Percentiles rank a stretch among this genome's conserved stretches.
phyloP scores from a whole-genome alignment of 2,797 vertebrate genomes.

The Enteromius treurensis region DNA sequence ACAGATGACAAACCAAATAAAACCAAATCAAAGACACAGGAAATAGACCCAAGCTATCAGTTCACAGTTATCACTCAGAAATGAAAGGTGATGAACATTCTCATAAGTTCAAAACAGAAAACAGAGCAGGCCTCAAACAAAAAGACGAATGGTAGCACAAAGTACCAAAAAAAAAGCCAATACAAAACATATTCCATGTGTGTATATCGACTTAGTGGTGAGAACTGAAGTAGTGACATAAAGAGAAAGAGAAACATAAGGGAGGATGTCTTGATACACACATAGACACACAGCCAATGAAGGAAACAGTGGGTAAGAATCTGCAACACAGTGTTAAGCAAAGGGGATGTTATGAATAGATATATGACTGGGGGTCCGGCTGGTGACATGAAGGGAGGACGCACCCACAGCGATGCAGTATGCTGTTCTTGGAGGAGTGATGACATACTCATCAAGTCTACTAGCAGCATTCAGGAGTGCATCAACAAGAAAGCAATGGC shows the following conservation, averaged over 20 bases:
- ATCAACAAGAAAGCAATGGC: slow-evolving; percentile 41
- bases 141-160: slow-evolving; percentile 62
- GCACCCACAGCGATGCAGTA: slow-evolving; percentile 43
- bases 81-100: slow-evolving; percentile 56
- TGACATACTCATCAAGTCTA: slow-evolving; percentile 33
- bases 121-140: slow-evolving; percentile 68
- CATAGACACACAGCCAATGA: slow-evolving; percentile 51
- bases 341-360: slow-evolving; percentile 36
- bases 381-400: slow-evolving; percentile 37
- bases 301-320: slow-evolving; percentile 57
- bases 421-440: slow-evolving; percentile 32
- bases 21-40: slow-evolving; percentile 52
- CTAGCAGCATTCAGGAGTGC: slow-evolving; percentile 32
- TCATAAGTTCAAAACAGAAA: slow-evolving; percentile 49
- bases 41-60: slow-evolving; percentile 56
- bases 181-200: slow-evolving; percentile 51
- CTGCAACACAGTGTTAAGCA: slow-evolving; percentile 49
- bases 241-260: slow-evolving; percentile 36
- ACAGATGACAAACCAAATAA: slow-evolving; percentile 57
- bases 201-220: slow-evolving; percentile 44
- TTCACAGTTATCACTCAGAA: slow-evolving; percentile 52
- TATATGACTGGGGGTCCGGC: slow-evolving; percentile 37
- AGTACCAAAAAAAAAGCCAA: slow-evolving; percentile 52
- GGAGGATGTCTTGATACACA: slow-evolving; percentile 55
- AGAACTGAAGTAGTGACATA: slow-evolving; percentile 33